Percentiles rank a stretch among this genome's conserved stretches.
These are phyloP conservation scores for Palythoa heliodiscus DNA, from an alignment of 92 coral and sea anemone species.

Conservation along the genomic window DNA sequence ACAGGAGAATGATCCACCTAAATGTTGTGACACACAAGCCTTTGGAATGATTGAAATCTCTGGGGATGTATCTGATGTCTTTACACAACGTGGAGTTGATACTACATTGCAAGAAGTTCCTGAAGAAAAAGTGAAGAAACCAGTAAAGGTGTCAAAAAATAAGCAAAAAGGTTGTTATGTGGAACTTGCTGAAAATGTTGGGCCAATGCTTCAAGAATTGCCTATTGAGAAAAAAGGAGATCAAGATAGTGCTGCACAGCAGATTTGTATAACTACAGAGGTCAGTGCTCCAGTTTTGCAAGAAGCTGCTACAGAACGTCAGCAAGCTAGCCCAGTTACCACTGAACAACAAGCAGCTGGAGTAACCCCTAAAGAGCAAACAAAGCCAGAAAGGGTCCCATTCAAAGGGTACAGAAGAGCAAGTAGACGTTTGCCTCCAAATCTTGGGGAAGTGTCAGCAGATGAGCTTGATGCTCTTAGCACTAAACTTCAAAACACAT, in stretches of 20 bases:
- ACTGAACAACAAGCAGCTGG: not conserved
- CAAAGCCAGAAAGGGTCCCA: not conserved
- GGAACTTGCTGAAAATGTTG: conserved; percentile 53
- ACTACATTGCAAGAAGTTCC: conserved; percentile 1
- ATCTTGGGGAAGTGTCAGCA: conserved; percentile 15
- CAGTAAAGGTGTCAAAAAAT: not conserved
- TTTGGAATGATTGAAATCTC: not conserved
- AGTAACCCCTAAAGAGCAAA: not conserved
- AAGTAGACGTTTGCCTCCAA: conserved; percentile 4
- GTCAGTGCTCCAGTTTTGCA: not conserved
- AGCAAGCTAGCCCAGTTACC: not conserved
- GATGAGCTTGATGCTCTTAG: conserved; percentile 18
- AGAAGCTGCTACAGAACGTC: not conserved
- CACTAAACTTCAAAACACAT: conserved; percentile 16
- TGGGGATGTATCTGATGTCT: not conserved
- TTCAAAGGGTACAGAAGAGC: not conserved
- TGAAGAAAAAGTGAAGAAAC: conserved; percentile 3
- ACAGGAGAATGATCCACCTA: not conserved
- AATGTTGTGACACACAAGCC: not conserved
- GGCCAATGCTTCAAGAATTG: conserved; percentile 63
- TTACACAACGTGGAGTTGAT: conserved; percentile 8
- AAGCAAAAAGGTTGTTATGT: conserved; percentile 52
- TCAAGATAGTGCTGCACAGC: not conserved
- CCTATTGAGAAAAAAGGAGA: conserved; percentile 14
- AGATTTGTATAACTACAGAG: not conserved